These are phyloP conservation scores for Dipus sagitta DNA, from an alignment of 2,797 vertebrate genomes.

Conservation along the genomic window DNA sequence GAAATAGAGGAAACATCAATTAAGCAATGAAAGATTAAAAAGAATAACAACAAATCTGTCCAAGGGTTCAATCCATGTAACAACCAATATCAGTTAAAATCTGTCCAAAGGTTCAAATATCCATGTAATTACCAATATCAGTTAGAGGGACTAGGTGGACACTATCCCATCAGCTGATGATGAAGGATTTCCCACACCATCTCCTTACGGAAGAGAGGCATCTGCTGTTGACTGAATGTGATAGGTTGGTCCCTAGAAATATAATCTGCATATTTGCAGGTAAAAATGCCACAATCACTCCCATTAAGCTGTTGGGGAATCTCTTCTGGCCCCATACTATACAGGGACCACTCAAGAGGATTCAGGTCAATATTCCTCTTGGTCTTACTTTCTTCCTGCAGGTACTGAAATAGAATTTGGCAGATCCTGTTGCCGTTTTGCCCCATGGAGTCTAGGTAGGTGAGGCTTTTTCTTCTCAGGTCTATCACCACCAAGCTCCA, in stretches of 20 bases:
- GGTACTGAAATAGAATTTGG: conserved; percentile 82
- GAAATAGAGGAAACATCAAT: too few species aligned
- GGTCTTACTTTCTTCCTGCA: background rate
- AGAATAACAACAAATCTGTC: too few species aligned
- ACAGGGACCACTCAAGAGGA: background rate
- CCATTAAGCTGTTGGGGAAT: background rate
- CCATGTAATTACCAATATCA: too few species aligned
- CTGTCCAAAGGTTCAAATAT: too few species aligned
- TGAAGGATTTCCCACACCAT: background rate
- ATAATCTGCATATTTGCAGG: background rate
- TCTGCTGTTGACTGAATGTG: background rate
- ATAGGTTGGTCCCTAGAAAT: background rate
- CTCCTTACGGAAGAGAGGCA: background rate
- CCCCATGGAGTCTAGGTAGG: conserved; percentile 94
- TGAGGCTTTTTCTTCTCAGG: conserved; percentile 90
- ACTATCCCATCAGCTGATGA: background rate
- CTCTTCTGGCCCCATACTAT: background rate
- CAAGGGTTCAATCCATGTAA: too few species aligned
- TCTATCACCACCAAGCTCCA: conserved; percentile 94
- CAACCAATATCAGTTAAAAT: too few species aligned
- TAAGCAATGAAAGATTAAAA: too few species aligned
- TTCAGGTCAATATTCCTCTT: background rate
- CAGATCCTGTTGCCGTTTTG: conserved; percentile 92
- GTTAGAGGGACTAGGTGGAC: background rate
- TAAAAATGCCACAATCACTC: background rate